Evolutionary conservation across 2,888 invertebrate genomes (phyloP).

Genomic region (Drosophila birchii): DNA sequence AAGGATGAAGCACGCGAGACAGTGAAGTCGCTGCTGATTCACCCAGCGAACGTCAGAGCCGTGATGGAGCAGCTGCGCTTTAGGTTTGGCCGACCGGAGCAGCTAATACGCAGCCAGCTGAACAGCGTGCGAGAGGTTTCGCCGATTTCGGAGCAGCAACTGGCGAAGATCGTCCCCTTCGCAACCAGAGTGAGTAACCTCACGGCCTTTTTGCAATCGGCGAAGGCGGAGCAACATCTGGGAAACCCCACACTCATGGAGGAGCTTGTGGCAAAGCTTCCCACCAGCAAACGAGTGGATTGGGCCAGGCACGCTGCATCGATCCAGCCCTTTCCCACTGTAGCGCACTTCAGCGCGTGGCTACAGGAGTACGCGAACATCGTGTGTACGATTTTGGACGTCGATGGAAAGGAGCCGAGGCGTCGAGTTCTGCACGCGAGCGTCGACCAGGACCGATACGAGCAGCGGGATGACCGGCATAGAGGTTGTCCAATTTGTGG

Average conservation of each 20-base stretch:
- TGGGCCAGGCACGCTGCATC: not conserved
- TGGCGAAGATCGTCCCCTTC: slow-evolving; percentile 27
- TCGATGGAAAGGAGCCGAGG: too few species aligned
- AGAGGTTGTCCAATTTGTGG: too few species aligned
- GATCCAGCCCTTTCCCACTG: too few species aligned
- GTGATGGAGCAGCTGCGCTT: not conserved
- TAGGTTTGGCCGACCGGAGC: slow-evolving; percentile 4
- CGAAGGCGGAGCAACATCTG: slow-evolving; percentile 29
- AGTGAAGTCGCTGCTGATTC: not conserved
- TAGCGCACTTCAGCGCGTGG: too few species aligned
- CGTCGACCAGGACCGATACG: too few species aligned
- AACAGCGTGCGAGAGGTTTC: not conserved
- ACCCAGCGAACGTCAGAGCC: not conserved
- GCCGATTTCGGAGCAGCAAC: slow-evolving; percentile 1
- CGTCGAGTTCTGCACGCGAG: too few species aligned
- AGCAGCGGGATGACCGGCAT: too few species aligned
- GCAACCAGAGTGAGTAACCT: slow-evolving; percentile 40
- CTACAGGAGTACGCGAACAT: too few species aligned
- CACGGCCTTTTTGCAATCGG: slow-evolving; percentile 25
- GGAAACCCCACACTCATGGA: slow-evolving; percentile 34
- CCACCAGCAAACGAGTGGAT: slow-evolving; percentile 22
- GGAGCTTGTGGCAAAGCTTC: slow-evolving; percentile 32
- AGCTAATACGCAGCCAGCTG: slow-evolving; percentile 12
- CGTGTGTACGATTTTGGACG: too few species aligned
- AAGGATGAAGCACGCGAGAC: not conserved